phyloP scores from a whole-genome alignment of 2,888 invertebrate genomes.

The Hartigia nigra region DNA sequence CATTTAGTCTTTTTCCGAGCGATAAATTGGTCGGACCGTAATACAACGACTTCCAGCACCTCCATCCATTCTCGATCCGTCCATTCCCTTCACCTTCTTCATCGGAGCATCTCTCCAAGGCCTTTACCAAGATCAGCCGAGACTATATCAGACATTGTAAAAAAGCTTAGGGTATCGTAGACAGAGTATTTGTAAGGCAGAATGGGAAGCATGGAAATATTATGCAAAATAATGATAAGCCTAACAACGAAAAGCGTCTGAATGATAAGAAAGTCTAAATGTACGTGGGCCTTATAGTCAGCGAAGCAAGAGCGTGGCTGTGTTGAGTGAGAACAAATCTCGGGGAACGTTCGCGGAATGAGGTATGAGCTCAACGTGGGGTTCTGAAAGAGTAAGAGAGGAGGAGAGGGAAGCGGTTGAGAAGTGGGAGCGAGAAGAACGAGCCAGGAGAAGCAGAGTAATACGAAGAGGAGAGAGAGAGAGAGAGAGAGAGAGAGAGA shows the following conservation, averaged over 20 bases:
- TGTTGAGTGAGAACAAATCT: conserved; percentile 32
- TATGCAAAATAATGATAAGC: neutral
- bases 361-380: conserved; percentile 26
- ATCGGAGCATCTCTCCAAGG: conserved; percentile 5
- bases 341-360: conserved; percentile 26
- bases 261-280: neutral
- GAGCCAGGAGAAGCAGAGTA: conserved; percentile 18
- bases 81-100: neutral
- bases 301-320: conserved; percentile 6
- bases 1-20: conserved; percentile 6
- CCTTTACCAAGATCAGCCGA: neutral
- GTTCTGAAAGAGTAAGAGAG: conserved; percentile 14
- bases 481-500: conserved; percentile 27
- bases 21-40: conserved; percentile 21
- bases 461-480: conserved; percentile 23
- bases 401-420: neutral
- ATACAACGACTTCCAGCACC: conserved; percentile 10
- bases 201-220: neutral
- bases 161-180: neutral
- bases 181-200: neutral
- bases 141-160: neutral
- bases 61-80: neutral
- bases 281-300: neutral
- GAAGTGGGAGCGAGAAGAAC: neutral
- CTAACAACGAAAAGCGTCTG: neutral